Conservation (phyloP, 2,888 invertebrate genomes). For the Polia nebulosa region DNA sequence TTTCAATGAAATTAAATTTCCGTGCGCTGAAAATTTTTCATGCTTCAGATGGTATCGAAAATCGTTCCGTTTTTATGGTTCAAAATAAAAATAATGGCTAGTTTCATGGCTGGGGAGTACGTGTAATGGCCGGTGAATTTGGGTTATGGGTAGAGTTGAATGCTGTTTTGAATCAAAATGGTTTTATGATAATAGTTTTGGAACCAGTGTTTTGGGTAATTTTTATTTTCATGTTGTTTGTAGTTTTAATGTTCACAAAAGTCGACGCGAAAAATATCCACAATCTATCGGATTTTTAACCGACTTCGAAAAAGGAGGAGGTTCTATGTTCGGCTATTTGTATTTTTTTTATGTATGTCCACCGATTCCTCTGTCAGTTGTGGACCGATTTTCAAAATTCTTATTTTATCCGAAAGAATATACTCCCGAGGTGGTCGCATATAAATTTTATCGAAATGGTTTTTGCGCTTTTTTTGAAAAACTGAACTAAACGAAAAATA, state of each 20-base stretch:
- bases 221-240: not conserved
- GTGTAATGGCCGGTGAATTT: conserved; percentile 35
- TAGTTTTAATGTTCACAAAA: not conserved
- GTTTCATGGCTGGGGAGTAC: conserved; percentile 39
- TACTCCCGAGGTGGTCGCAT: too few species aligned
- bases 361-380: too few species aligned
- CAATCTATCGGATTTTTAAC: too few species aligned
- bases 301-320: too few species aligned
- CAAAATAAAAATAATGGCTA: conserved; percentile 58
- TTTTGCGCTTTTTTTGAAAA: too few species aligned
- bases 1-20: conserved; percentile 65
- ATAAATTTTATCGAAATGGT: too few species aligned
- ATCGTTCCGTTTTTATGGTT: conserved; percentile 54
- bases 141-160: conserved; percentile 31
- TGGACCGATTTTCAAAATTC: too few species aligned
- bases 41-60: conserved; percentile 47
- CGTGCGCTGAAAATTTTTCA: conserved; percentile 47
- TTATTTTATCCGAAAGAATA: too few species aligned
- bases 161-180: conserved; percentile 18
- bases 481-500: too few species aligned
- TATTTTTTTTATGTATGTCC: too few species aligned
- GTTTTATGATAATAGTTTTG: conserved; percentile 40
- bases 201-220: conserved; percentile 22
- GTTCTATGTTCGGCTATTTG: too few species aligned
- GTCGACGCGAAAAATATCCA: too few species aligned